These are phyloP conservation scores for Melanotaenia trifasciata DNA, from an alignment of 2,797 vertebrate genomes.

Conservation along the genomic window DNA sequence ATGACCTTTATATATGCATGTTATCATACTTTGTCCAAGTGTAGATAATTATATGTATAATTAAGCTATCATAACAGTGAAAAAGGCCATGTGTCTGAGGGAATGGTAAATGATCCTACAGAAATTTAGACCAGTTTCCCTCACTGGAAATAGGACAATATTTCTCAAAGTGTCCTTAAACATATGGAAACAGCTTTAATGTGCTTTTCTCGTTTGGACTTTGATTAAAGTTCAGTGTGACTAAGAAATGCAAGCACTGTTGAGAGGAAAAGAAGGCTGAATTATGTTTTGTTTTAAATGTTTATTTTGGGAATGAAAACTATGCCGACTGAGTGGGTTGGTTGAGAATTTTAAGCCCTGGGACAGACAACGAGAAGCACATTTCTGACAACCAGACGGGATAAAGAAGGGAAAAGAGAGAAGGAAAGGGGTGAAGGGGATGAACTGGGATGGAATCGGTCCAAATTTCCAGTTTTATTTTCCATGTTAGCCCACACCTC, in stretches of 20 bases:
- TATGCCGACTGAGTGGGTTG: slow-evolving; percentile 64
- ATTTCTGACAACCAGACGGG: slow-evolving; percentile 73
- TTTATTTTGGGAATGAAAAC: slow-evolving; percentile 66
- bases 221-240: slow-evolving; percentile 70
- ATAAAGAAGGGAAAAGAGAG: slow-evolving; percentile 51
- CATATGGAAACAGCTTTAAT: slow-evolving; percentile 60
- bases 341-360: slow-evolving; percentile 60
- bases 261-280: slow-evolving; percentile 44
- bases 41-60: slow-evolving; percentile 72
- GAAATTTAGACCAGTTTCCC: slow-evolving; percentile 64
- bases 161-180: slow-evolving; percentile 63
- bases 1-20: slow-evolving; percentile 51
- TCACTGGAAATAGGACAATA: slow-evolving; percentile 63
- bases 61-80: slow-evolving; percentile 77
- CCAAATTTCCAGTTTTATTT: slow-evolving; percentile 75
- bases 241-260: slow-evolving; percentile 48
- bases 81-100: slow-evolving; percentile 74
- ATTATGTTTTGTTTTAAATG: slow-evolving; percentile 66
- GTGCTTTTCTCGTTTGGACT: slow-evolving; percentile 69
- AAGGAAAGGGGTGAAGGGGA: slow-evolving; percentile 29
- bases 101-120: slow-evolving; percentile 59
- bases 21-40: slow-evolving; percentile 54
- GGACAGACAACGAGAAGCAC: slow-evolving; percentile 80
- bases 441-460: slow-evolving; percentile 66
- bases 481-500: slow-evolving; percentile 19